Percentiles rank a stretch among this genome's conserved stretches.
Evolutionary conservation across 2,888 invertebrate genomes (phyloP).

Genomic region (Xestia xanthographa): DNA sequence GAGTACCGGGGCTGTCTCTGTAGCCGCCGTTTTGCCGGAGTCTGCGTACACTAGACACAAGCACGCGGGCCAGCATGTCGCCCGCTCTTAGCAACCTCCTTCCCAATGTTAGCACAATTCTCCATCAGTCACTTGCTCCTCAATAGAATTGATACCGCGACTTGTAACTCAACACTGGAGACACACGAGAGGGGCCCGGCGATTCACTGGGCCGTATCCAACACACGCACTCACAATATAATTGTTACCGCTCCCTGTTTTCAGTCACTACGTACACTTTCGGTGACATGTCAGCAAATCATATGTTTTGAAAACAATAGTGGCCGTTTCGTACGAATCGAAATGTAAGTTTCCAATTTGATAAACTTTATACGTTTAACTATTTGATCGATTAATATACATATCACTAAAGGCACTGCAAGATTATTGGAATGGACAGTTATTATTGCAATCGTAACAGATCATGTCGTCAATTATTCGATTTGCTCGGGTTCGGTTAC

Average conservation of each 20-base stretch:
- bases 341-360: slow-evolving; percentile 65
- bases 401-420: slow-evolving; percentile 67
- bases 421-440: slow-evolving; percentile 64
- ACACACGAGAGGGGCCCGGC: slow-evolving; percentile 78
- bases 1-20: slow-evolving; percentile 81
- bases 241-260: slow-evolving; percentile 82
- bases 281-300: slow-evolving; percentile 78
- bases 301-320: slow-evolving; percentile 87
- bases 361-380: slow-evolving; percentile 62
- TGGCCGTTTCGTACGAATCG: slow-evolving; percentile 73
- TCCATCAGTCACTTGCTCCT: slow-evolving; percentile 85
- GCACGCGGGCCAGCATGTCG: slow-evolving; percentile 85
- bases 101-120: slow-evolving; percentile 80
- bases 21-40: slow-evolving; percentile 87
- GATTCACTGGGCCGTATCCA: slow-evolving; percentile 84
- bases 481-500: slow-evolving; percentile 81
- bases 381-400: slow-evolving; percentile 53
- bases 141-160: slow-evolving; percentile 74
- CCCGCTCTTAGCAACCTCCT: slow-evolving; percentile 76
- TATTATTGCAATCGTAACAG: slow-evolving; percentile 72
- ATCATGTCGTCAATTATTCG: slow-evolving; percentile 79
- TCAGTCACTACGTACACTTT: slow-evolving; percentile 79
- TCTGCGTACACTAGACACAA: slow-evolving; percentile 81
- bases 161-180: slow-evolving; percentile 80
- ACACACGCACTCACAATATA: slow-evolving; percentile 83